Conservation (phyloP, 2,888 invertebrate species). For the Euzetes globulus region DNA sequence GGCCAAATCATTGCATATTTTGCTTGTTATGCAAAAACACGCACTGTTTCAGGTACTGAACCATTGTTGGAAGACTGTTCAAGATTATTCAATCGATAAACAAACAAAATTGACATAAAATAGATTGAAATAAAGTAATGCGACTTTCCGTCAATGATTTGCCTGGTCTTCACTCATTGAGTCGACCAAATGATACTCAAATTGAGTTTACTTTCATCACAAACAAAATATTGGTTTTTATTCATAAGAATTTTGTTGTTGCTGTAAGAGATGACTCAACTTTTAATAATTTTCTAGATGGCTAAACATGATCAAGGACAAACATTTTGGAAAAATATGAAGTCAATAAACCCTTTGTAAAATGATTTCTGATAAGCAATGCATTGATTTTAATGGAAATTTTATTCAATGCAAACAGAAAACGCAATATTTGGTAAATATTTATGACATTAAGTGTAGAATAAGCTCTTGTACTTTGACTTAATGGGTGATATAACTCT, state of each 20-base stretch:
- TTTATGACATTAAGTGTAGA: background rate
- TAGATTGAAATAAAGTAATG: background rate
- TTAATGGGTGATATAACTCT: too few relatives aligned
- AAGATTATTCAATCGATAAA: background rate
- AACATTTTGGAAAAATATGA: too few relatives aligned
- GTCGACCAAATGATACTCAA: background rate
- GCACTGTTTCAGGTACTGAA: background rate
- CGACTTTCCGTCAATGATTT: background rate
- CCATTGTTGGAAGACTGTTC: too few relatives aligned
- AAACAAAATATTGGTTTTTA: background rate
- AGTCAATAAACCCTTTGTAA: background rate
- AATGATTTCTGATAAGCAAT: background rate
- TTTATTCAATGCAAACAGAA: background rate
- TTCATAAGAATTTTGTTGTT: background rate
- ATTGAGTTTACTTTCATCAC: background rate
- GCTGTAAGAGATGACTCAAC: too few relatives aligned
- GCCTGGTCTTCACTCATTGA: background rate
- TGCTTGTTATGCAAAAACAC: background rate
- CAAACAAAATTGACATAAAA: background rate
- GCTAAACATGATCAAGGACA: too few relatives aligned
- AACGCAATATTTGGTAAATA: background rate
- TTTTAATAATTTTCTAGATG: too few relatives aligned
- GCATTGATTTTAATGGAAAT: background rate
- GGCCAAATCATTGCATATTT: background rate
- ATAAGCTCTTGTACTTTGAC: background rate